Conservation (phyloP, 2,888 invertebrate genomes). For the Zaprionus bogoriensis region DNA sequence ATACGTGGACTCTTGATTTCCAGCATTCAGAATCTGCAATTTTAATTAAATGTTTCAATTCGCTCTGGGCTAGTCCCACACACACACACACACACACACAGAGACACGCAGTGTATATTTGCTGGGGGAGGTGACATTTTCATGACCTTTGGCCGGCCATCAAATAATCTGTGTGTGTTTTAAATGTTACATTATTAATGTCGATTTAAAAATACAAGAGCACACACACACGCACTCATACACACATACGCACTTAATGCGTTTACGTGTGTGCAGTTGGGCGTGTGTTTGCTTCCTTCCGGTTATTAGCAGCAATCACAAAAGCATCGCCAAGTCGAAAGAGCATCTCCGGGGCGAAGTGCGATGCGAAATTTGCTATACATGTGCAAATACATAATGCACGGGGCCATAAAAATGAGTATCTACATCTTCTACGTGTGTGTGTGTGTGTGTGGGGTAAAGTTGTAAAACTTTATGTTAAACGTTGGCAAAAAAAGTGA, state of each 20-base stretch:
- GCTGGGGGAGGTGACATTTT: slow-evolving; percentile 14
- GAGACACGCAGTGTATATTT: not conserved
- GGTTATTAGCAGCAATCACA: slow-evolving; percentile 42
- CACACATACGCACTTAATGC: slow-evolving; percentile 19
- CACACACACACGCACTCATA: not conserved
- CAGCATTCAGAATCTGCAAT: slow-evolving; percentile 50
- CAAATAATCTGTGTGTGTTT: slow-evolving; percentile 50
- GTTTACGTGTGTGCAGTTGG: slow-evolving; percentile 31
- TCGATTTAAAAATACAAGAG: slow-evolving; percentile 24
- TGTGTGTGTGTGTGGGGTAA: too few species aligned
- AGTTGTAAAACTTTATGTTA: slow-evolving; percentile 4
- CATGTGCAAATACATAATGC: not conserved
- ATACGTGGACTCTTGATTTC: slow-evolving; percentile 38
- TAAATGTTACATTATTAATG: slow-evolving; percentile 53
- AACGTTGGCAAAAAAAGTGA: slow-evolving; percentile 4
- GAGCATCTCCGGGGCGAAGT: not conserved
- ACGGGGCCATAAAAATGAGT: not conserved
- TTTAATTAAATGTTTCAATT: slow-evolving; percentile 51
- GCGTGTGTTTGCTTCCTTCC: slow-evolving; percentile 37
- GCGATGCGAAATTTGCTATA: not conserved
- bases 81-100: not conserved
- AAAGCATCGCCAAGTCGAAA: not conserved
- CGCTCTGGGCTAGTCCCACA: slow-evolving; percentile 1
- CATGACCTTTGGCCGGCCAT: slow-evolving; percentile 40
- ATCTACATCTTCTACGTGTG: slow-evolving; percentile 1